These are phyloP conservation scores for Ochlodes sylvanus DNA, from an alignment of 2,888 invertebrate species.

Conservation along the genomic window DNA sequence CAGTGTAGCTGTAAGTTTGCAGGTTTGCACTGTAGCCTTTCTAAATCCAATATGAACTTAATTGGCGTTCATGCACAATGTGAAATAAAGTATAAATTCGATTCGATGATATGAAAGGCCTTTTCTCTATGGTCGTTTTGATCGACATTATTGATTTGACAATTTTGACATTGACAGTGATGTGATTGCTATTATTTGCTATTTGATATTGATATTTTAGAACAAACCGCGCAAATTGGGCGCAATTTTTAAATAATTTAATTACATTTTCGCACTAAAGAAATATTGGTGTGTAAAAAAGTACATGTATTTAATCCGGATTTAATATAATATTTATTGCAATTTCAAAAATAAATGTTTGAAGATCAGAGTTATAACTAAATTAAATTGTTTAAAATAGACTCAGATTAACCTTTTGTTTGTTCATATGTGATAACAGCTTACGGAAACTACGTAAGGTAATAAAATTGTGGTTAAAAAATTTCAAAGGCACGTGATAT, in stretches of 20 bases:
- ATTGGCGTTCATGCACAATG: too few relatives aligned
- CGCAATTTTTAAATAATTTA: conserved; percentile 7
- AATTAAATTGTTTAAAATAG: too few relatives aligned
- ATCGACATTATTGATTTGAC: background rate
- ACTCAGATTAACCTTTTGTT: too few relatives aligned
- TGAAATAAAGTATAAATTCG: too few relatives aligned
- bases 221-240: background rate
- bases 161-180: background rate
- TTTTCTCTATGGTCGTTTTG: too few relatives aligned
- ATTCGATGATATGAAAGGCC: too few relatives aligned
- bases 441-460: background rate
- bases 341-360: background rate
- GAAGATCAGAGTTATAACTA: background rate
- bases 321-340: background rate
- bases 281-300: background rate
- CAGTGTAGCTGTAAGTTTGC: too few relatives aligned
- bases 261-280: background rate
- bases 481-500: background rate
- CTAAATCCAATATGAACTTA: too few relatives aligned
- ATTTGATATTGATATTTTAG: background rate
- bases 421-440: too few relatives aligned
- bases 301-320: background rate
- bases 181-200: too few relatives aligned
- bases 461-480: background rate
- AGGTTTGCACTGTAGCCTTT: too few relatives aligned